Percentiles rank a stretch among this genome's conserved stretches.
phyloP scores from a whole-genome alignment of 2,797 vertebrate species.

The Crenichthys baileyi region DNA sequence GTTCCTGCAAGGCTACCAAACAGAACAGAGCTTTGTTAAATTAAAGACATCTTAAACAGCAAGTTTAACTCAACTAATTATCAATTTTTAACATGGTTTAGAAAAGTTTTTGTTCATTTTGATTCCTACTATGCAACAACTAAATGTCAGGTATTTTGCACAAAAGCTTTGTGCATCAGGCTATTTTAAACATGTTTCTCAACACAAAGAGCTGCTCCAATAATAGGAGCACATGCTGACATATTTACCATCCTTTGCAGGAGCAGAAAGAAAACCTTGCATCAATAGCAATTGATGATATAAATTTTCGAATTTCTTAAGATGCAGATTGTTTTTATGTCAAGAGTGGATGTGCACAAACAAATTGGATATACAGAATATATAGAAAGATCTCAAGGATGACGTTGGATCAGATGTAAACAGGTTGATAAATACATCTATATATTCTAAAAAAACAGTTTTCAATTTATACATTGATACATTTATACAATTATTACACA shows the following conservation, averaged over 20 bases:
- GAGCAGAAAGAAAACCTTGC: not conserved
- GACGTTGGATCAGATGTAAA: not conserved
- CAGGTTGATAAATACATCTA: too few species aligned
- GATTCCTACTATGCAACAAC: constrained; percentile 49
- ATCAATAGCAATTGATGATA: too few species aligned
- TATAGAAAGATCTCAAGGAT: not conserved
- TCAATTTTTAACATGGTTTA: not conserved
- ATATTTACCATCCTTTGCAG: not conserved
- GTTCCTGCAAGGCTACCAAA: constrained; percentile 32
- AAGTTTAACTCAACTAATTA: constrained; percentile 5
- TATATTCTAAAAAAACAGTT: too few species aligned
- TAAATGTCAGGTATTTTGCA: constrained; percentile 17
- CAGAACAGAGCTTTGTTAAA: constrained; percentile 15
- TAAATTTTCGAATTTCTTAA: not conserved
- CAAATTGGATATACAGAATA: not conserved
- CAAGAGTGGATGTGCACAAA: not conserved
- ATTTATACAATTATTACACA: too few species aligned
- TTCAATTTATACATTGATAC: too few species aligned
- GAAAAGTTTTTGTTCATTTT: constrained; percentile 14
- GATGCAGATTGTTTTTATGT: not conserved
- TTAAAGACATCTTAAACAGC: constrained; percentile 14
- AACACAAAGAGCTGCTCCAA: not conserved
- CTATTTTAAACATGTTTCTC: constrained; percentile 24
- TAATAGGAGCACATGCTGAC: constrained; percentile 1
- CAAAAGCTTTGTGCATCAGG: constrained; percentile 6